Evolutionary conservation across 2,797 vertebrate species (phyloP), one percentile per base, ranked within the genome.

Genomic region (Mycteria americana): DNA sequence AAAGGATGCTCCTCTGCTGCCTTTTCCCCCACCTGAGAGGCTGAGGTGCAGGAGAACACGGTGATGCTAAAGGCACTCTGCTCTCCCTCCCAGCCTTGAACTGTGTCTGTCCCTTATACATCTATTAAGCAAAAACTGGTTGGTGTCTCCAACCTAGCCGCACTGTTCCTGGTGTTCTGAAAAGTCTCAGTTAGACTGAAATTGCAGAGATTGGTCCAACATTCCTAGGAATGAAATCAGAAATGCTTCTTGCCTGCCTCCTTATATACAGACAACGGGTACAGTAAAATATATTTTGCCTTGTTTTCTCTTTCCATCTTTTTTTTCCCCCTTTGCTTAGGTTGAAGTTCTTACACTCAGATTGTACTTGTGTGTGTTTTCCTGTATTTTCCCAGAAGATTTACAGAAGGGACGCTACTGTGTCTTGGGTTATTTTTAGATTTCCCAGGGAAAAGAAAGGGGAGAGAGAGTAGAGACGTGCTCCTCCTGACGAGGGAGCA

Each of bases 341-440:
- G 15, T 8, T 79, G 37, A 89, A 91, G 51, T 70, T 73, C 77
- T 75, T 67, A 18, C 23, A 19, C 67, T 90, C 37, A 3, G 5
- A 45, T 87, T 87, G 79, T 27, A 60, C 60, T 91, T 73, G 31
- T 8, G 10, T 50, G 41, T 22, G 41, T 56, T 70, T 94, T 94
- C 88, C 92, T 91, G 63, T 92, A 3, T 92, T 94, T 96, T 89
- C 95, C 89, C 91, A 74, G 56, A 48, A 74, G 92, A 88, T 39
- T 88, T 83, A 73, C 35, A 80, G 45, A 94, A 82, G 41, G 81
- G 74, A 79, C 5, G 4, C 35, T 78, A 24, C 67, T 79, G 35
- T 25, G n/a, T 87, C 45, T 65, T 7, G 3, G 31, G 37, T 76
- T 96, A 95, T 94, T 94, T 92, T 96, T 87, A 82, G 72, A 63